Evolutionary conservation across 2,888 invertebrate genomes (phyloP), one percentile per base, ranked within the genome.

Genomic region (Oscheius onirici): DNA sequence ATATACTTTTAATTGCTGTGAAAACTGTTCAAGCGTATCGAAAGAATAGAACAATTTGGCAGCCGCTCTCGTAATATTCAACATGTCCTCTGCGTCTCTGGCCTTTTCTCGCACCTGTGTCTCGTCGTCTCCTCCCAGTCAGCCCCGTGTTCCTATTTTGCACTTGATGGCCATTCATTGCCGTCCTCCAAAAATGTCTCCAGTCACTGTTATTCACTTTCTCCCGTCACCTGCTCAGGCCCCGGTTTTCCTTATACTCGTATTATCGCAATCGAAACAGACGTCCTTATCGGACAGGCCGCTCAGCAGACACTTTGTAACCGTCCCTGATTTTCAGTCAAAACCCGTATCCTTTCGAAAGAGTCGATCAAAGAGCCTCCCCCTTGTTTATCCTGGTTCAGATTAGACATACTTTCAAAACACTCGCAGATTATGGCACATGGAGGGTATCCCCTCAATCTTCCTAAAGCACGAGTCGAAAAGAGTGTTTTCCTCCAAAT

Each of bases 141-240:
- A 34, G 57, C n/a, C 57, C 49, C 20, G 60, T 60, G 43, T 60
- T 60, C 60, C 60, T 60, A 60, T 60, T 60, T 60, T 60, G 60
- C 60, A 60, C 60, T 60, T 44, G 44, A 60, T 60, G 44, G 60
- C 60, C 60, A 60, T 60, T 60, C 49, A 49, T 49, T 49, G 34
- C 34, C 34, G 34, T 8, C 49, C 20, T 49, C 49, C 22, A 22
- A 20, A 20, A 49, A 49, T 49, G 49, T 22, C 49, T 17, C 49
- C 49, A 49, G 20, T 49, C 49, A 20, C 2, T 17, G 49, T 49
- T 10, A 17, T 22, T 49, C 20, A 43, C 26, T 43, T 55, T 55
- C 5, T 24, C 55, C 22, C 26, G n/a, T 24, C 55, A 22, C 34
- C 34, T 34, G 34, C 34, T 34, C 34, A n/a, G n/a, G n/a, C n/a